Conservation (phyloP, 2,113 vertebrate genomes). For the Pangasianodon hypophthalmus region DNA sequence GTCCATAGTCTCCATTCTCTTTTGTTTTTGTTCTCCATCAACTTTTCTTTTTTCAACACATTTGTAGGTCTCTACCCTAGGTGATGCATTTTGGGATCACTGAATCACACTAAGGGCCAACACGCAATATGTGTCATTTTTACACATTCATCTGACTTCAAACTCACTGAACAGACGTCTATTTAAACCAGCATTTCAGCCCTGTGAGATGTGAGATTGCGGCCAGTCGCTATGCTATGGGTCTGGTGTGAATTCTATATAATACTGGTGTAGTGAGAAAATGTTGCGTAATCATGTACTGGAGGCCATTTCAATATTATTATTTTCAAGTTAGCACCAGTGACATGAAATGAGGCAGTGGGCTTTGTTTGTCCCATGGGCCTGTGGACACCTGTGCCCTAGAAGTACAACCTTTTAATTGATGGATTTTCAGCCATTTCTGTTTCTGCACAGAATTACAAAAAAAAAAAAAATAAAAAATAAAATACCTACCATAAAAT, state of each 20-base stretch:
- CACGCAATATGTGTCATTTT: neutral
- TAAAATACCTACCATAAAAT: too few relatives aligned
- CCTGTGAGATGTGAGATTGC: neutral
- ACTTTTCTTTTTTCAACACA: too few relatives aligned
- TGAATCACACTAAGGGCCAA: too few relatives aligned
- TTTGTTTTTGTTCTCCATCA: too few relatives aligned
- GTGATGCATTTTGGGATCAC: neutral
- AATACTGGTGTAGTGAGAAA: neutral
- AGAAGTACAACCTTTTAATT: too few relatives aligned
- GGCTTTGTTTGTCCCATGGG: neutral
- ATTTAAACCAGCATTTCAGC: neutral
- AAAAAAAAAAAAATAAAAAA: too few relatives aligned
- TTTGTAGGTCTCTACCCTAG: neutral
- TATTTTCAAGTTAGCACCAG: neutral
- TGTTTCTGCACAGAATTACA: too few relatives aligned
- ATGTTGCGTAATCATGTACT: neutral
- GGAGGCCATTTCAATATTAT: neutral
- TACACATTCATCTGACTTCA: neutral
- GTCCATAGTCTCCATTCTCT: too few relatives aligned
- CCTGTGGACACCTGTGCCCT: too few relatives aligned
- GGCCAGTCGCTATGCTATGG: neutral
- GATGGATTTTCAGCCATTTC: too few relatives aligned
- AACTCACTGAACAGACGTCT: neutral
- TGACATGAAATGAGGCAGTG: neutral
- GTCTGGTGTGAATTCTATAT: neutral